phyloP scores from a whole-genome alignment of 2,888 invertebrate species.

The Phyto melanocephala region DNA sequence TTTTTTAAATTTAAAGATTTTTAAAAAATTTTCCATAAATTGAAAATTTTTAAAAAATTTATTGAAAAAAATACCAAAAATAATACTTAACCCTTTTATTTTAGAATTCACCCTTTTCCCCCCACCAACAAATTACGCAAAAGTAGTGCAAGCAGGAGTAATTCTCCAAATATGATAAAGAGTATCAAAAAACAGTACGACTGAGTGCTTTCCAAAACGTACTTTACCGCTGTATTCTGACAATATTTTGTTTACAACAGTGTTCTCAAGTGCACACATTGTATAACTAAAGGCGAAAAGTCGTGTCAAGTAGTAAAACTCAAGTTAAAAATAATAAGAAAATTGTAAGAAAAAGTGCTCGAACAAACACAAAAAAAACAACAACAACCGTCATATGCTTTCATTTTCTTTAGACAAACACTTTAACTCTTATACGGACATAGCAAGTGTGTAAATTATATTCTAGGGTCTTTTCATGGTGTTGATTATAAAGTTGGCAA shows the following conservation, averaged over 20 bases:
- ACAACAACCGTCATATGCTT: conserved; percentile 54
- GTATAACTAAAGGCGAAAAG: background rate
- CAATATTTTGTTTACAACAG: background rate
- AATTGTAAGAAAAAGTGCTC: conserved; percentile 14
- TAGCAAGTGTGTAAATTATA: background rate
- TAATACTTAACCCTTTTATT: too few species aligned
- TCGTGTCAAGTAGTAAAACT: conserved; percentile 40
- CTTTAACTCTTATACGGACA: background rate
- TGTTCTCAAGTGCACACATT: background rate
- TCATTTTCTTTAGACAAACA: conserved; percentile 52
- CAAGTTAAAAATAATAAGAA: conserved; percentile 27
- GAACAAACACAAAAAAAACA: too few species aligned
- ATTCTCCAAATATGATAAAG: background rate
- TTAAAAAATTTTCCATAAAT: too few species aligned
- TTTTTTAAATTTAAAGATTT: too few species aligned
- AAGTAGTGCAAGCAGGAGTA: conserved; percentile 1
- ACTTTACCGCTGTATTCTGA: conserved; percentile 23
- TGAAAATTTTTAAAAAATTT: too few species aligned
- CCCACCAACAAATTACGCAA: background rate
- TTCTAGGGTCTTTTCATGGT: conserved; percentile 22
- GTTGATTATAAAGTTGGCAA: conserved; percentile 35
- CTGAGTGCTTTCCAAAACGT: background rate
- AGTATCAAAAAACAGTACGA: background rate
- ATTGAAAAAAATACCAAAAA: too few species aligned
- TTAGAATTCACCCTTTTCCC: background rate